Percentiles rank a stretch among this genome's conserved stretches.
Evolutionary conservation across 1,140 invertebrate species (phyloP).

Genomic region (Physella acuta): DNA sequence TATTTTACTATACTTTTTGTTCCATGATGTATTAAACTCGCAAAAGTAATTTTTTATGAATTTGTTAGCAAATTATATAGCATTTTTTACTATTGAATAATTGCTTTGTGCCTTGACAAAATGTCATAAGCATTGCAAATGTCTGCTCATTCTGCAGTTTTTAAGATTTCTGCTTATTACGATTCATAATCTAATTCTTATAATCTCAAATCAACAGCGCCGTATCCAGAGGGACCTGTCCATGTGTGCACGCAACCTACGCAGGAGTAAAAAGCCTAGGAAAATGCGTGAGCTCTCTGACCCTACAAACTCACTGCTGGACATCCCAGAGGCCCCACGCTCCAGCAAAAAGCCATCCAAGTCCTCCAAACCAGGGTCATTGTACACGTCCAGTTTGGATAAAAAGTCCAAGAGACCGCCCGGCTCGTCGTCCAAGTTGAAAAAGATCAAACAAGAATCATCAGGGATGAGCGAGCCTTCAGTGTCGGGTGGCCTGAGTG

Average conservation of each 20-base stretch:
- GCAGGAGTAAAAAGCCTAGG: slow-evolving; percentile 27
- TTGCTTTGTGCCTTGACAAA: no score
- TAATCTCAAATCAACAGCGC: no score
- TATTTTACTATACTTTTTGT: no score
- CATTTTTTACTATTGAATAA: no score
- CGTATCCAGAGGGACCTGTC: slow-evolving; percentile 32
- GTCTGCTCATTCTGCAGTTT: no score
- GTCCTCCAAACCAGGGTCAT: background rate
- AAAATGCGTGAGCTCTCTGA: slow-evolving; percentile 19
- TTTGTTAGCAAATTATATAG: no score
- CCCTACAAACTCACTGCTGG: slow-evolving; percentile 2
- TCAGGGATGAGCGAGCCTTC: background rate
- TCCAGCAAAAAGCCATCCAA: slow-evolving; percentile 1
- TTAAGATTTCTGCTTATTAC: no score
- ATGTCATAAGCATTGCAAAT: no score
- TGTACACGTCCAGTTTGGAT: slow-evolving; percentile 6
- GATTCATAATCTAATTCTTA: no score
- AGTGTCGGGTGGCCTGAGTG: slow-evolving; percentile 3
- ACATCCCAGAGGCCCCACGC: background rate
- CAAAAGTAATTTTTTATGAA: no score
- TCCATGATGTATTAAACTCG: no score
- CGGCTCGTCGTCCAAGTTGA: background rate
- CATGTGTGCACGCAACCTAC: slow-evolving; percentile 34
- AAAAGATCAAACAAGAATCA: slow-evolving; percentile 11
- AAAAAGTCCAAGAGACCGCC: slow-evolving; percentile 7